A percentile compares a stretch with the other conserved stretches of the same genome.
Conservation (phyloP, 2,113 vertebrate species). For the Sigmodon hispidus region DNA sequence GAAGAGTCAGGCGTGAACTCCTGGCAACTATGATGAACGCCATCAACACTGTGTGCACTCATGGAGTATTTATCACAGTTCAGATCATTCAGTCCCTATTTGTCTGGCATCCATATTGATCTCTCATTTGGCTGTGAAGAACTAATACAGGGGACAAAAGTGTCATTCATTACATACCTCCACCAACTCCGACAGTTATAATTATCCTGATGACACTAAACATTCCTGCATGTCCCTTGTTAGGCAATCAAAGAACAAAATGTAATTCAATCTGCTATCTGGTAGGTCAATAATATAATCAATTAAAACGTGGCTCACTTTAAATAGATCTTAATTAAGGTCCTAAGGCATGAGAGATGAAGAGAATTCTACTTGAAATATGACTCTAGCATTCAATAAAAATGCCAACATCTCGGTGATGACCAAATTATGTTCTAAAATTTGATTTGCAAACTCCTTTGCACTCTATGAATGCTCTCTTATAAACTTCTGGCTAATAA, state of each 20-base stretch:
- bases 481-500: neutral
- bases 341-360: neutral
- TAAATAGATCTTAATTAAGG: constrained; percentile 8
- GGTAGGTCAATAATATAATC: neutral
- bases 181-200: neutral
- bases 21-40: neutral
- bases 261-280: neutral
- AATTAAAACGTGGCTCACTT: neutral
- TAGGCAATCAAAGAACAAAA: neutral
- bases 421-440: neutral
- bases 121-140: neutral
- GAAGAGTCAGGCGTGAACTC: neutral
- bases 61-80: neutral
- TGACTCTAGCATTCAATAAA: neutral
- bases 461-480: neutral
- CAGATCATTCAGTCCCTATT: neutral
- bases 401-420: neutral
- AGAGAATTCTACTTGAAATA: constrained; percentile 36
- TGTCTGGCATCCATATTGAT: neutral
- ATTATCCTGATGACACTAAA: neutral
- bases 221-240: neutral
- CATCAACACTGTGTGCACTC: neutral
- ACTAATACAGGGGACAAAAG: neutral
- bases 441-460: neutral
- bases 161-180: neutral